Conservation (phyloP, 2,113 vertebrate species). For the Anoplopoma fimbria region DNA sequence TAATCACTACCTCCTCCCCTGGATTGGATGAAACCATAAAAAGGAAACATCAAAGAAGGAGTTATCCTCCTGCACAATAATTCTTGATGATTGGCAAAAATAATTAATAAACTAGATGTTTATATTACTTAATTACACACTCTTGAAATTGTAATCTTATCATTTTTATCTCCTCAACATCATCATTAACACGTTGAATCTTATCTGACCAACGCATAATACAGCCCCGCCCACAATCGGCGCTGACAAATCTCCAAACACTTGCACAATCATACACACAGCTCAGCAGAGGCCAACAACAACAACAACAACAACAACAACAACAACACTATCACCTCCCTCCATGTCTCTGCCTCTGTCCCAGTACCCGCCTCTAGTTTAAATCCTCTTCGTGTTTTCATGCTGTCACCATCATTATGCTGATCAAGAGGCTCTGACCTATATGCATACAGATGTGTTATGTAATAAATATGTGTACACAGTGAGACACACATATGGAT, state of each 20-base stretch:
- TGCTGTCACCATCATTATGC: slow-evolving; percentile 44
- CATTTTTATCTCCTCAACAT: background rate
- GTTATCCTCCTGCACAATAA: background rate
- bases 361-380: slow-evolving; percentile 19
- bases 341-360: background rate
- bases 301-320: background rate
- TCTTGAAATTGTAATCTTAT: background rate
- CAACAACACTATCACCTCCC: slow-evolving; percentile 3
- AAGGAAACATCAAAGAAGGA: background rate
- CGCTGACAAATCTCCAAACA: background rate
- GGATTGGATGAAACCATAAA: background rate
- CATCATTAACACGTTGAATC: background rate
- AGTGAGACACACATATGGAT: slow-evolving; percentile 43
- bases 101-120: background rate
- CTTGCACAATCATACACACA: slow-evolving; percentile 10
- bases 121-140: background rate
- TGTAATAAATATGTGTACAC: slow-evolving; percentile 45
- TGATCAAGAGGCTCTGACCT: slow-evolving; percentile 64
- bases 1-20: background rate
- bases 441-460: slow-evolving; percentile 58
- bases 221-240: background rate
- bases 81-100: background rate
- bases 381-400: slow-evolving; percentile 58
- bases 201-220: background rate
- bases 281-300: slow-evolving; percentile 5